These are phyloP conservation scores for Ditylenchus dipsaci DNA, from an alignment of 1,140 invertebrate genomes.

Conservation along the genomic window DNA sequence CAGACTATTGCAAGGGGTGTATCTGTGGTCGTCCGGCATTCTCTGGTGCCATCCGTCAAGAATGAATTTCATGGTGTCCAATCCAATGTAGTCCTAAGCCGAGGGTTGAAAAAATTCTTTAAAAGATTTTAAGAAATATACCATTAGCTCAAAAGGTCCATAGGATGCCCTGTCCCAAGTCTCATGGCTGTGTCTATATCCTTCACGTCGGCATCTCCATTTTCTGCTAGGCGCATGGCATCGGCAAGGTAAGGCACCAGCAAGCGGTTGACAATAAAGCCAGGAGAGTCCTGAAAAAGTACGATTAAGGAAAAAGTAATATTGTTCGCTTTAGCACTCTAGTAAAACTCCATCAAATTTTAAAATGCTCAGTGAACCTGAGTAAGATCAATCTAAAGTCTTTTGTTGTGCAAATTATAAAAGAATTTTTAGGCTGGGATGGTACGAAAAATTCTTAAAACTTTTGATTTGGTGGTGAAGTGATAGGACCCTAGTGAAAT, in stretches of 20 bases:
- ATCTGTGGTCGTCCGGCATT: constrained; percentile 71
- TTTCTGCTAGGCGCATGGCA: constrained; percentile 71
- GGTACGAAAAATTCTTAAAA: no score
- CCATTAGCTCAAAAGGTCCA: constrained; percentile 64
- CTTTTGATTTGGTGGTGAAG: no score
- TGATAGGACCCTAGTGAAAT: no score
- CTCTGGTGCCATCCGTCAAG: constrained; percentile 72
- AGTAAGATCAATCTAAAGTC: no score
- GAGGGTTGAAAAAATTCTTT: no score
- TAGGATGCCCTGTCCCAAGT: constrained; percentile 64
- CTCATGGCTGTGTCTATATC: constrained; percentile 65
- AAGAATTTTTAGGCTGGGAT: no score
- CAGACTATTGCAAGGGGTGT: constrained; percentile 62
- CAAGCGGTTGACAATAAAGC: constrained; percentile 79
- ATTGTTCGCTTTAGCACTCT: not conserved
- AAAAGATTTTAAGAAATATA: no score
- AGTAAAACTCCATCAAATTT: no score
- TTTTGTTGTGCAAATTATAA: no score
- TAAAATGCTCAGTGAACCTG: no score
- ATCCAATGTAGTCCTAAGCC: constrained; percentile 64
- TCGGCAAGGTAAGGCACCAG: constrained; percentile 74
- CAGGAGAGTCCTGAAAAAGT: constrained; percentile 69
- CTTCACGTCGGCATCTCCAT: constrained; percentile 65
- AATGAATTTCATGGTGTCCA: constrained; percentile 65
- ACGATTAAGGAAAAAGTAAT: constrained; percentile 3